Evolutionary conservation across 2,888 invertebrate genomes (phyloP).

Genomic region (Leucophora obtusa): DNA sequence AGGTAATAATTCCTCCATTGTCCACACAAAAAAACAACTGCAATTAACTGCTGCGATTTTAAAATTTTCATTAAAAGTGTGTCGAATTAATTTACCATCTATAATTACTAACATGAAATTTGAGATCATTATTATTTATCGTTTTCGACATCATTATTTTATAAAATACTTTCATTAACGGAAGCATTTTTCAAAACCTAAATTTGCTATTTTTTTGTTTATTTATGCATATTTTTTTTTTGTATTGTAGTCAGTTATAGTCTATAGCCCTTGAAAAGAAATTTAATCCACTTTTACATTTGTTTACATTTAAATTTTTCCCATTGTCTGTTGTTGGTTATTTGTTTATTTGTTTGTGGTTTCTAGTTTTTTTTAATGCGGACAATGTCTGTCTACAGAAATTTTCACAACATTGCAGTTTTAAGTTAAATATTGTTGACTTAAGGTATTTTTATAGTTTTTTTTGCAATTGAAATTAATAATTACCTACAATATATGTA

Average conservation of each 20-base stretch:
- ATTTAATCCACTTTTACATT: slow-evolving; percentile 56
- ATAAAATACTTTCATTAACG: slow-evolving; percentile 24
- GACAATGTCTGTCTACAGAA: slow-evolving; percentile 5
- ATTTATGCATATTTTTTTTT: background rate
- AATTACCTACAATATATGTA: slow-evolving; percentile 6
- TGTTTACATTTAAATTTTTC: slow-evolving; percentile 45
- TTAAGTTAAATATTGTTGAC: slow-evolving; percentile 11
- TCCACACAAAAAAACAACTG: too few relatives aligned
- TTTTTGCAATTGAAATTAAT: slow-evolving; percentile 18
- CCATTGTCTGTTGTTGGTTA: slow-evolving; percentile 21
- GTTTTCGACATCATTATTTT: background rate
- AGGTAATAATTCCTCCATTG: too few relatives aligned
- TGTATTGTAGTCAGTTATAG: background rate
- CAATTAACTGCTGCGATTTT: background rate
- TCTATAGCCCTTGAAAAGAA: slow-evolving; percentile 57
- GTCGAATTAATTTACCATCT: background rate
- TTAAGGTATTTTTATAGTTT: slow-evolving; percentile 17
- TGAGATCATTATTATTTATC: background rate
- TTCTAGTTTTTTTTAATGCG: background rate
- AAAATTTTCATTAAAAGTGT: background rate
- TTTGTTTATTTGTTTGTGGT: background rate
- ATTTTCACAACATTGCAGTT: slow-evolving; percentile 16
- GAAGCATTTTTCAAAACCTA: slow-evolving; percentile 27
- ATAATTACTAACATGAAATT: background rate
- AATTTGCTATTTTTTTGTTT: background rate